Evolutionary conservation across 1,140 invertebrate genomes (phyloP), one percentile per base, ranked within the genome.

Genomic region (Nasonia longicornis): DNA sequence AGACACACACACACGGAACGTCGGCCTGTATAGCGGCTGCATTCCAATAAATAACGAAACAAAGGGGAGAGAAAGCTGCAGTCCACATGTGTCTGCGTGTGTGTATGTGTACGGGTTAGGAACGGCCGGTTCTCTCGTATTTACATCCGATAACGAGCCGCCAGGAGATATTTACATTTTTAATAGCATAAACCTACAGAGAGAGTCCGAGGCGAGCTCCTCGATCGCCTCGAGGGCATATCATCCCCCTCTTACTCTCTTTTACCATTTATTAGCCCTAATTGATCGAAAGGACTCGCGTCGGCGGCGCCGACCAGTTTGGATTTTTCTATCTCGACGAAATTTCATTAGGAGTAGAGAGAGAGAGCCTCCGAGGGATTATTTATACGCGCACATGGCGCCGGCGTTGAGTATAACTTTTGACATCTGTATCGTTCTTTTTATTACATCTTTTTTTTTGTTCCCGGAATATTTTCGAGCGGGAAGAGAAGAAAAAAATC

Each of bases 141-240:
- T 89, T 90, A 90, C 87, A 90, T 89, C 85, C 87, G 88, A 89
- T 90, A 90, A 90, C 89, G 89, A 90, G 89, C 88, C 89, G 88
- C 88, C 88, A 85, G 85, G 84, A 89, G 88, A 90, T 90, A 90
- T 90, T 90, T 90, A 90, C 89, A 90, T 90, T 90, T 90, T 90
- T 90, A 90, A 90, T 89, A 89, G 86, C 89, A 88, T 89, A 90
- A 89, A 89, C 88, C 88, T 84, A 89, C 88, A 87, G 84, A 87
- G 86, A 66, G 64, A 67, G 64, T 67, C 85, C 80, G 82, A 35
- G 31, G 82, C 45, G 77, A 6, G 52, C 52, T 16, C 20, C 58
- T 81, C 77, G 73, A 70, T 74, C 8, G 52, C 74, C 66, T 26
- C 35, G 2, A 22, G 31, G 64, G 35, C 66, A 72, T 69, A 58